Evolutionary conservation across 1,140 invertebrate genomes (phyloP).

Genomic region (Halotydeus destructor): DNA sequence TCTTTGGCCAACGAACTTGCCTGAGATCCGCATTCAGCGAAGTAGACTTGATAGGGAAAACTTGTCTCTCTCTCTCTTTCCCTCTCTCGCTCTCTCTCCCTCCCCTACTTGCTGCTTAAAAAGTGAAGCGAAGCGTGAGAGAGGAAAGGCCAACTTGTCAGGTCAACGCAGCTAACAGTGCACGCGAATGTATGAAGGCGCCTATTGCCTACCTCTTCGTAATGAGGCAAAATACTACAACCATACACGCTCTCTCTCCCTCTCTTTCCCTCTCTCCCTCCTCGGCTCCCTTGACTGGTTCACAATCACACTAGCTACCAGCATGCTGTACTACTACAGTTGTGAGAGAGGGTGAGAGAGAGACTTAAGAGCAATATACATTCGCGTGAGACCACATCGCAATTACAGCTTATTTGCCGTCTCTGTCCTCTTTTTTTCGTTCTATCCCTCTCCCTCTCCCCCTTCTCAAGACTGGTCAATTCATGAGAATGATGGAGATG

Average conservation of each 20-base stretch:
- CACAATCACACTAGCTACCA: not conserved
- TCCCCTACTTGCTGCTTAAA: not conserved
- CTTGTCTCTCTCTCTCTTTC: conserved; percentile 1
- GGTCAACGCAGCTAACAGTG: not conserved
- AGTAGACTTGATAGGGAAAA: too few species aligned
- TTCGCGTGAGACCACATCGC: not conserved
- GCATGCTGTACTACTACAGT: not conserved
- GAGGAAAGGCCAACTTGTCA: not conserved
- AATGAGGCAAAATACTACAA: not conserved
- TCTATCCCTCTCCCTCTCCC: conserved; percentile 4
- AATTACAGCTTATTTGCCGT: not conserved
- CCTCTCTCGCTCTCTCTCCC: not conserved
- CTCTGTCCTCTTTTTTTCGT: not conserved
- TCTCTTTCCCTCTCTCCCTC: not conserved
- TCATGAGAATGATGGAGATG: not conserved
- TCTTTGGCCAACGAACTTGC: too few species aligned
- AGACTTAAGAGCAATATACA: not conserved
- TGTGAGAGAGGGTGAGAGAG: not conserved
- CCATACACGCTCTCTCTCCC: not conserved
- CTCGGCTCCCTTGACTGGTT: not conserved
- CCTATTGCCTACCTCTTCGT: not conserved
- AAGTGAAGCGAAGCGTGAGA: not conserved
- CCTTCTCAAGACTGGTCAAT: not conserved
- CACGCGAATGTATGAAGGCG: not conserved
- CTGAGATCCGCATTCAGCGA: too few species aligned